phyloP scores from a whole-genome alignment of 2,797 vertebrate species.

The Tarsius wallacei region DNA sequence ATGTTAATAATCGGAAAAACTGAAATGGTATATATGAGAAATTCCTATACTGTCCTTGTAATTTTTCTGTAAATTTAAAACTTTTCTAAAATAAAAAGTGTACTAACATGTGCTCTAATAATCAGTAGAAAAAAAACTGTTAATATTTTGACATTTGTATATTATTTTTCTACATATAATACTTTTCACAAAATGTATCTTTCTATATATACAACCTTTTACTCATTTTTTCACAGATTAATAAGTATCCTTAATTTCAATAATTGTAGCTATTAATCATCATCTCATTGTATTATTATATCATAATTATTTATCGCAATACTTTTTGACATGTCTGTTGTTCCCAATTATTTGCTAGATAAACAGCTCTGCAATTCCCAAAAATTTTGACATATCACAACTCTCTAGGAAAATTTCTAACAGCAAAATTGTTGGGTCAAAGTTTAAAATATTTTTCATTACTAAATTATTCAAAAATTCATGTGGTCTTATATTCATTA shows the following conservation, averaged over 20 bases:
- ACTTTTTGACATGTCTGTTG: background rate
- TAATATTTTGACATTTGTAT: background rate
- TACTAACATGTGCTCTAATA: background rate
- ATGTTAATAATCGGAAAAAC: background rate
- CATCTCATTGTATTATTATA: background rate
- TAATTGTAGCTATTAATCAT: slow-evolving; percentile 16
- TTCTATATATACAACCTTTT: background rate
- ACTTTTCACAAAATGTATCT: background rate
- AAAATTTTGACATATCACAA: background rate
- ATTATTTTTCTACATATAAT: background rate
- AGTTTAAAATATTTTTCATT: background rate
- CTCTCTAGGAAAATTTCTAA: background rate
- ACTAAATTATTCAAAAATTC: background rate
- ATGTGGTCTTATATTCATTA: background rate
- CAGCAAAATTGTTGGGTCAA: background rate
- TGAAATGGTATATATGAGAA: background rate
- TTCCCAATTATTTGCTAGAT: background rate
- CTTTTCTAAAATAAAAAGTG: background rate
- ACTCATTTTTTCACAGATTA: background rate
- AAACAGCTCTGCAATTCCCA: background rate
- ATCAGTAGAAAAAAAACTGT: background rate
- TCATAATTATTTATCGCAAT: background rate
- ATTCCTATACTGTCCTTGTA: background rate
- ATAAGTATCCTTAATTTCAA: slow-evolving; percentile 11
- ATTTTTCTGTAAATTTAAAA: background rate